phyloP scores from a whole-genome alignment of 2,797 vertebrate genomes.

The Lutra lutra region DNA sequence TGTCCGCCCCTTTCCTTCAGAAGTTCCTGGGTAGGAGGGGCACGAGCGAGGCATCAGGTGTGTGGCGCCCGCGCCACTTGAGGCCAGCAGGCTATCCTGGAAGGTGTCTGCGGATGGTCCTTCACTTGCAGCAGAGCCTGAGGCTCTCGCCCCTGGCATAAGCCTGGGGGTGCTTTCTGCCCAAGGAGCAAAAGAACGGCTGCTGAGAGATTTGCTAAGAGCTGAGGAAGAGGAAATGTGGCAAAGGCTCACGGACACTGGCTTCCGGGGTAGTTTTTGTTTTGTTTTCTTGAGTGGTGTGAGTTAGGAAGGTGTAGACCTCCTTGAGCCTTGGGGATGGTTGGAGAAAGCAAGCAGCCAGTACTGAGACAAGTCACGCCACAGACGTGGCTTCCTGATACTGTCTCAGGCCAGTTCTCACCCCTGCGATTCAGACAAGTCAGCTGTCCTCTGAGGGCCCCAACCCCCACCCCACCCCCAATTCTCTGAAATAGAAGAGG shows the following conservation, averaged over 20 bases:
- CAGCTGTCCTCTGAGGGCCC: not conserved
- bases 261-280: constrained; percentile 79
- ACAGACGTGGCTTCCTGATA: accelerated
- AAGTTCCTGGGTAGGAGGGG: not conserved
- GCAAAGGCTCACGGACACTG: constrained; percentile 78
- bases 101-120: not conserved
- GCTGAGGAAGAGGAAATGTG: constrained; percentile 84
- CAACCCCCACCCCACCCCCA: constrained; percentile 7
- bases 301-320: not conserved
- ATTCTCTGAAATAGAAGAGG: constrained; percentile 77
- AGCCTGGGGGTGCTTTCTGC: not conserved
- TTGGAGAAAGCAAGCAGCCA: not conserved
- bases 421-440: not conserved
- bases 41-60: not conserved
- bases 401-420: not conserved
- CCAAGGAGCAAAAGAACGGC: not conserved
- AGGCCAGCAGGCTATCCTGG: accelerated
- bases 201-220: constrained; percentile 57
- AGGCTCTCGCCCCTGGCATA: not conserved
- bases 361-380: accelerated
- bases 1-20: not conserved
- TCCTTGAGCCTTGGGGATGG: not conserved
- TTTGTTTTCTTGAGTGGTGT: constrained; percentile 34
- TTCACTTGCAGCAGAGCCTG: not conserved
- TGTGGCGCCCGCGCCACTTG: accelerated